These are phyloP conservation scores for Trimorus sp. DNA, from an alignment of 2,888 invertebrate species.

Conservation along the genomic window DNA sequence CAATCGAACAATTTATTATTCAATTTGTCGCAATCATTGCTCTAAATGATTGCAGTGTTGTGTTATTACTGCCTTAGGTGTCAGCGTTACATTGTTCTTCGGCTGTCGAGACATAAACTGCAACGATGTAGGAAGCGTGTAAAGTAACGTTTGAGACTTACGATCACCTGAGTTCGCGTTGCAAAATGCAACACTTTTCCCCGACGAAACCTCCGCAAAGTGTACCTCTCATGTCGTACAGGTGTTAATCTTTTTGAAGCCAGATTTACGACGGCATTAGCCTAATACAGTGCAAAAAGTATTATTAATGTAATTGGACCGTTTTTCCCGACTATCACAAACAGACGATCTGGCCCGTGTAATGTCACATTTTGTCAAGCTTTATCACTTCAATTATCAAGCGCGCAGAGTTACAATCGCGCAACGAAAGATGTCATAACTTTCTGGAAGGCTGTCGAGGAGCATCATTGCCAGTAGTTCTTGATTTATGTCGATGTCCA, in stretches of 20 bases:
- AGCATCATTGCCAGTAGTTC: no score
- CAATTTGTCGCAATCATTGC: slow-evolving; percentile 40
- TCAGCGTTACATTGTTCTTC: slow-evolving; percentile 8
- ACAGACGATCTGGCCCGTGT: background rate
- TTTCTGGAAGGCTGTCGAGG: no score
- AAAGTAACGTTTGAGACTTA: background rate
- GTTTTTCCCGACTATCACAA: no score
- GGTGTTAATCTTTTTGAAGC: no score
- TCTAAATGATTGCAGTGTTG: slow-evolving; percentile 22
- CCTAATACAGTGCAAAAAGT: no score
- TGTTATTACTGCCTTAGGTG: slow-evolving; percentile 11
- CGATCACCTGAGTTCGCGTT: no score
- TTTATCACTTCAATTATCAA: slow-evolving; percentile 38
- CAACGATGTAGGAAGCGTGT: slow-evolving; percentile 1
- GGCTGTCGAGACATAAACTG: background rate
- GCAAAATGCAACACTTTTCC: no score
- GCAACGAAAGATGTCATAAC: slow-evolving; percentile 23
- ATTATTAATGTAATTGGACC: no score
- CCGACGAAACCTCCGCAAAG: no score
- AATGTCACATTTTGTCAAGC: slow-evolving; percentile 3
- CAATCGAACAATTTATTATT: slow-evolving; percentile 41
- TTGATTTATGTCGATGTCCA: background rate
- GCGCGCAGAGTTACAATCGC: slow-evolving; percentile 14
- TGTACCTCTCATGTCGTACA: no score
- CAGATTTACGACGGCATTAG: no score